Conservation (phyloP, 1,140 invertebrate genomes). For the Probaryconus sp. region DNA sequence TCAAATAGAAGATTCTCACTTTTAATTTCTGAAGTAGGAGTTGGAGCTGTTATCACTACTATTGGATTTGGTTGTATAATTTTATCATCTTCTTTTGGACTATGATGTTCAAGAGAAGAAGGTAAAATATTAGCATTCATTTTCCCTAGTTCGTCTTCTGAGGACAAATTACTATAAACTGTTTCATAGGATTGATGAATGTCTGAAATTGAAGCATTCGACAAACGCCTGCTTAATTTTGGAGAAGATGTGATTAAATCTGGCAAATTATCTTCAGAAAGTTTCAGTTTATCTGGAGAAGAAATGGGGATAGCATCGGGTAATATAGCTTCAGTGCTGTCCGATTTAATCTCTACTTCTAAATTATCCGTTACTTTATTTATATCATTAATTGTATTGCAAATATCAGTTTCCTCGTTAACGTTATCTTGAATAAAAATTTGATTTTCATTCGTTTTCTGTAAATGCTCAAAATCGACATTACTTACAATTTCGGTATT, state of each 20-base stretch:
- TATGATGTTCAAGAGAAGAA: no score
- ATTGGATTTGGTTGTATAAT: slow-evolving; percentile 23
- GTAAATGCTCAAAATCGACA: no score
- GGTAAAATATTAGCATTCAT: no score
- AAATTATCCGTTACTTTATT: not conserved
- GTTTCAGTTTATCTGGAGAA: not conserved
- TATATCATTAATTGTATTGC: not conserved
- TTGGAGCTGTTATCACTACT: slow-evolving; percentile 68
- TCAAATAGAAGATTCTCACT: slow-evolving; percentile 37
- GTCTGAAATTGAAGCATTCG: slow-evolving; percentile 33
- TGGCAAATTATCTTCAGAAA: slow-evolving; percentile 63
- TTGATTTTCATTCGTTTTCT: no score
- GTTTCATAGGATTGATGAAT: slow-evolving; percentile 32
- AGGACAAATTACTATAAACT: slow-evolving; percentile 36
- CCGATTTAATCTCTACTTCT: no score
- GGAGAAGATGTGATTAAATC: slow-evolving; percentile 71
- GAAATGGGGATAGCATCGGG: slow-evolving; percentile 61
- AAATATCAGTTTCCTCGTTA: no score
- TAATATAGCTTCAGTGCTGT: slow-evolving; percentile 17
- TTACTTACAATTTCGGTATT: no score
- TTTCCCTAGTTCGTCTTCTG: slow-evolving; percentile 24
- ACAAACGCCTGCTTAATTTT: slow-evolving; percentile 54
- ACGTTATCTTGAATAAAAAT: no score
- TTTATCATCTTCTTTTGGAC: not conserved
- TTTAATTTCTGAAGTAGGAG: slow-evolving; percentile 65